Base-by-base conservation (phyloP, 2,888 invertebrate genomes). In the Endotricha flammealis region DNA sequence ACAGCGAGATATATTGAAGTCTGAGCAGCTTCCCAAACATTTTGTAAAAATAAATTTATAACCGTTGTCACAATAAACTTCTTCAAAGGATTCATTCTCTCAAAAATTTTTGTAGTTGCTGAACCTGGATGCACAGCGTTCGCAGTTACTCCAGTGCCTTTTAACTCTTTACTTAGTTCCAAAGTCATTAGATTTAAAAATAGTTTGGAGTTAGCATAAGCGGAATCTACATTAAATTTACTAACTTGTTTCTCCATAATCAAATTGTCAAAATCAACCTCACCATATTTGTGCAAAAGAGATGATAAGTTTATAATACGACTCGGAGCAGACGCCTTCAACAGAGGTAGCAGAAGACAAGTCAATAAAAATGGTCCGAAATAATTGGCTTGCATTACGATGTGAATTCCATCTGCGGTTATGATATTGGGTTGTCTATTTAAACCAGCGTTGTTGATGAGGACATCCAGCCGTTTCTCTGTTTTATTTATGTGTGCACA, bases 121-220 rank as follows among this genome's bases (percentile, higher is more conserved):
- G 10, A n/a, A 14, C 96, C 96, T 0, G 96, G 96, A 78, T 95
- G 95, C 34, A 95, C 77, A 53, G 91, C 92, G 64, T 95, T 95
- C 0, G 89, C 92, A 0, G 93, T 93, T 0, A 95, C 91, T 11
- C 90, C 90, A 1, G 91, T 89, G 2, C 90, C 91, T 59, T 91
- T 88, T 32, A 95, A 68, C 35, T 90, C 87, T 36, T 88, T 85
- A 2, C 92, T 91, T 42, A 95, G 70, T 71, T 95, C 95, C 14
- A 88, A 66, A 0, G 93, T 90, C 59, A 93, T 94, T 38, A 91
- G 89, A 42, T 95, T 90, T 54, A 94, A 93, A 28, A 91, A 93
- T 47, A 91, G 90, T 64, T 95, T 95, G 0, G 93, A 91, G 0
- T 91, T 90, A 49, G 14, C 10, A 29, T 72, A 72, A 2, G 57